phyloP scores from a whole-genome alignment of 2,113 vertebrate genomes.

The Plestiodon gilberti region DNA sequence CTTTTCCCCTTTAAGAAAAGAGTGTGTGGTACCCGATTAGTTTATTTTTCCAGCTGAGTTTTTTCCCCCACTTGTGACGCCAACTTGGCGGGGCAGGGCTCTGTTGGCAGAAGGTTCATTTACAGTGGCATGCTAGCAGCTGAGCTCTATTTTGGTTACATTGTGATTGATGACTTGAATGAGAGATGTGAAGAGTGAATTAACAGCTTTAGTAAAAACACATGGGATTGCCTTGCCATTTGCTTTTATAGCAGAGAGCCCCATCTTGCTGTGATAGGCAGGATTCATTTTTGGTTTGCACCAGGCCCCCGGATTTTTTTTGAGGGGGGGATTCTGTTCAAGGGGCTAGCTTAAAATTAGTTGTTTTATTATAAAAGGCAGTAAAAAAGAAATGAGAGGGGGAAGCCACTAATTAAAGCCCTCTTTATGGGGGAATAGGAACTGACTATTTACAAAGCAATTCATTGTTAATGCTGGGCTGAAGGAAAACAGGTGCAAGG shows the following conservation, averaged over 20 bases:
- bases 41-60: conserved; percentile 70
- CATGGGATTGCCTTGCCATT: conserved; percentile 30
- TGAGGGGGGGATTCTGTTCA: too few species aligned
- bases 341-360: not conserved
- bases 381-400: not conserved
- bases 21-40: conserved; percentile 34
- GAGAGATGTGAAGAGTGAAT: conserved; percentile 45
- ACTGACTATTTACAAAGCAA: not conserved
- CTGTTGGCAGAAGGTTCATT: conserved; percentile 39
- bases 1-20: conserved; percentile 30
- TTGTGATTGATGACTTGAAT: conserved; percentile 64
- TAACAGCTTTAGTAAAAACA: conserved; percentile 55
- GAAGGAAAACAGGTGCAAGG: not conserved
- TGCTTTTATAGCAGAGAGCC: conserved; percentile 36
- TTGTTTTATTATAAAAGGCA: not conserved
- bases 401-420: not conserved
- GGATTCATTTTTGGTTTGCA: not conserved
- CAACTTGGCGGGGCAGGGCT: conserved; percentile 41
- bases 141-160: conserved; percentile 47
- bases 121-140: conserved; percentile 45
- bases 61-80: conserved; percentile 33
- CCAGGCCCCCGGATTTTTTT: too few species aligned
- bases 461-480: not conserved
- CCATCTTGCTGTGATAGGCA: conserved; percentile 9
- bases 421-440: not conserved